These are phyloP conservation scores for Cassiopea andromeda DNA, from an alignment of 30 jellyfish, hydroid and myxozoan genomes.

Conservation along the genomic window DNA sequence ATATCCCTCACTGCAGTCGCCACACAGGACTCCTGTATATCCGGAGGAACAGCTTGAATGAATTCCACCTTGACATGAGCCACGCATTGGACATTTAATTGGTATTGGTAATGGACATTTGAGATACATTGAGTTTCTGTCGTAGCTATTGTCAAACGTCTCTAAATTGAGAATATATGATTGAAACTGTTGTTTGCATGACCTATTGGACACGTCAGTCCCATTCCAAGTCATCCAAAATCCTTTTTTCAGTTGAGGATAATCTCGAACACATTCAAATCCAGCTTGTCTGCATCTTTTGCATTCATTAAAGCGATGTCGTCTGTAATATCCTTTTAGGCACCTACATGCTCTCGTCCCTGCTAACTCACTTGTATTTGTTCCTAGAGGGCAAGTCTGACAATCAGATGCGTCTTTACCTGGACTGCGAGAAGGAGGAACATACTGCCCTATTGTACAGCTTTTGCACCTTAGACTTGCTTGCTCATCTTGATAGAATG, in stretches of 20 bases:
- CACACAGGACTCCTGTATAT: conserved; percentile 67
- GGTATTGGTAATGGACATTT: conserved; percentile 41
- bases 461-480: conserved; percentile 34
- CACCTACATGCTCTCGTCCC: conserved; percentile 52
- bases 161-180: conserved; percentile 36
- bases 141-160: conserved; percentile 9
- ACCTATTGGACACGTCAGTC: background rate
- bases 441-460: conserved; percentile 62
- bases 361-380: conserved; percentile 33
- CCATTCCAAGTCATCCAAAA: conserved; percentile 59
- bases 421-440: conserved; percentile 17
- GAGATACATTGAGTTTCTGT: conserved; percentile 13
- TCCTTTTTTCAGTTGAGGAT: conserved; percentile 31
- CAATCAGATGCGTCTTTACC: conserved; percentile 47
- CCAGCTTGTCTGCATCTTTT: conserved; percentile 33
- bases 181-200: background rate
- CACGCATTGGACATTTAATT: conserved; percentile 32
- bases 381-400: conserved; percentile 58
- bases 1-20: conserved; percentile 29
- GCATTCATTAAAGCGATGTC: conserved; percentile 49
- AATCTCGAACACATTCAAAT: conserved; percentile 40
- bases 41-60: conserved; percentile 31
- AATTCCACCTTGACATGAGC: conserved; percentile 64
- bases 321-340: conserved; percentile 24
- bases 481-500: conserved; percentile 46